Base-by-base conservation (phyloP, 2,113 vertebrate genomes). In the Recurvirostra avosetta region DNA sequence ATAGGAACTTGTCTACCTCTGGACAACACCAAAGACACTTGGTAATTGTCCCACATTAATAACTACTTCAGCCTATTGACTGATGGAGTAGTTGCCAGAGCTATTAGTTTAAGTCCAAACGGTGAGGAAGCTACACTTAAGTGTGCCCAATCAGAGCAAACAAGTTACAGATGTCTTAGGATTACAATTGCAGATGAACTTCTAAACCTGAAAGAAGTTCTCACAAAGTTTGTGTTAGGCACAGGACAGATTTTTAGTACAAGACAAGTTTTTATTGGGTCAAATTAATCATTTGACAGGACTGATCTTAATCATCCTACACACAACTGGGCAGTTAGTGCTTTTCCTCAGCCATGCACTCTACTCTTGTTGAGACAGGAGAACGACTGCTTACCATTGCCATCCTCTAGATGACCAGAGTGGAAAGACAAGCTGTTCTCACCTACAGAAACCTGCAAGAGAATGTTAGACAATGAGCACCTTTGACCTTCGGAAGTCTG, bases 361-460 rank as follows among this genome's bases (percentile, higher is more conserved):
- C 19, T 11, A 32, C 58, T 70, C 76, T 15, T 8, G 14, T 5
- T 12, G 47, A 12, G 41, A 30, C 29, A 72, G 59, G 25, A 94
- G 81, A 84, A 61, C 1, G 10, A 71, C 77, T 43, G 29, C 97
- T 98, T 97, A 98, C 97, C 43, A 6, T 45, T 90, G 61, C 96
- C 94, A 40, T 97, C 98, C 96, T 98, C 98, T 43, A 94, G 72
- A 66, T 78, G 62, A 10, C 9, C 62, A 12, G 96, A 79, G 71
- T 50, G 72, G 88, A 50, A 58, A 63, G 93, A 72, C 43, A 90
- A 71, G 83, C 91, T 97, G 93, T 91, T 97, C 70, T 98, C 98
- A 45, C 89, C 82, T 32, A 59, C 68, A 95, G 96, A 96, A 92
- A 91, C 92, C 98, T 98, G 96, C 78, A 95, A 96, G 74, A 85